phyloP scores from a whole-genome alignment of 1,140 invertebrate genomes.

The Drosophila novamexicana region DNA sequence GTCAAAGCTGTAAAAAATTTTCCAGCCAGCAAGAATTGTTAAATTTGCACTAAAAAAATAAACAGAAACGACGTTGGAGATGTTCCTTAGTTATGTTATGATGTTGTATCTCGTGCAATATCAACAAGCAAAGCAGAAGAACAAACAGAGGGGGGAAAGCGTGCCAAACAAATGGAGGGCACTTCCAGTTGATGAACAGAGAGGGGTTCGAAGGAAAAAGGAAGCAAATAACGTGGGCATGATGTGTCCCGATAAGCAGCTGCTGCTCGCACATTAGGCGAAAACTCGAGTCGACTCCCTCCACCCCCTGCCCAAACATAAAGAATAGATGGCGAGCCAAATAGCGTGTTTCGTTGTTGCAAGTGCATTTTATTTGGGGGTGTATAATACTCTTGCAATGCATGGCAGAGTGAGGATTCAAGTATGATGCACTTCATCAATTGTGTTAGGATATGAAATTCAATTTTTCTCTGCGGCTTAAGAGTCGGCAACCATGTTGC shows the following conservation, averaged over 20 bases:
- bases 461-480: constrained; percentile 18
- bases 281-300: not conserved
- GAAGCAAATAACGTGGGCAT: constrained; percentile 35
- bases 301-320: not conserved
- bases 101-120: constrained; percentile 35
- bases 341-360: constrained; percentile 36
- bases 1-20: constrained; percentile 13
- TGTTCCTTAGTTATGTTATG: constrained; percentile 2
- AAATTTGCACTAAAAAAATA: constrained; percentile 18
- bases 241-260: constrained; percentile 46
- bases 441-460: constrained; percentile 29
- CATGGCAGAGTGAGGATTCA: constrained; percentile 13
- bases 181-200: too few species aligned
- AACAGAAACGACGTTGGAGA: constrained; percentile 14
- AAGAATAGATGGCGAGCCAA: constrained; percentile 39
- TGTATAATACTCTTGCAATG: not conserved
- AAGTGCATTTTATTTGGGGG: constrained; percentile 40
- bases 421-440: constrained; percentile 32
- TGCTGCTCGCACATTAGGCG: constrained; percentile 36
- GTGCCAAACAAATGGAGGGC: not conserved
- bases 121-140: constrained; percentile 34
- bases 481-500: constrained; percentile 7
- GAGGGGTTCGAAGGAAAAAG: not conserved
- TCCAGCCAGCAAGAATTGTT: constrained; percentile 19
- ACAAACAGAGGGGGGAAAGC: constrained; percentile 20